A percentile compares a stretch with the other conserved stretches of the same genome.
Conservation (phyloP, 2,888 invertebrate species). For the Sipha maydis region DNA sequence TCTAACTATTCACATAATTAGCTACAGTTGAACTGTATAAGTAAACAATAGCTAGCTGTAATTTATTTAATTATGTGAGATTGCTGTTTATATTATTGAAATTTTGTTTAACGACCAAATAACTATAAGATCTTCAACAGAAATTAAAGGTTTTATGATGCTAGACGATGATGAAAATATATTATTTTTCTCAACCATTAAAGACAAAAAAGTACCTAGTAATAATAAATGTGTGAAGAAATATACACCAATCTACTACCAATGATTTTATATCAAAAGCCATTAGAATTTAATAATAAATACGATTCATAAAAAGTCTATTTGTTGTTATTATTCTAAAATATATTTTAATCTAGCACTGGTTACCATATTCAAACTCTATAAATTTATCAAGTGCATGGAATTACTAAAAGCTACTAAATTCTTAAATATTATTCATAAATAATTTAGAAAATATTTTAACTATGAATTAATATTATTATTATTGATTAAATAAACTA, state of each 20-base stretch:
- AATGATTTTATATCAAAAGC: not conserved
- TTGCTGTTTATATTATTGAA: slow-evolving; percentile 23
- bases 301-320: not conserved
- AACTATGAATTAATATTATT: no score
- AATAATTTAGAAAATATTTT: no score
- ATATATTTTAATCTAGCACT: no score
- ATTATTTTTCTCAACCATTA: not conserved
- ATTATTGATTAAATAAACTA: no score
- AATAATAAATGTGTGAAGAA: not conserved
- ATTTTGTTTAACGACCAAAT: slow-evolving; percentile 2
- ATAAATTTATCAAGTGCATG: no score
- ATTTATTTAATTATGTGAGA: not conserved
- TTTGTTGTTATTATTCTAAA: not conserved
- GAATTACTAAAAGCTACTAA: no score
- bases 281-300: not conserved
- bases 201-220: not conserved
- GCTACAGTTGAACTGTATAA: not conserved
- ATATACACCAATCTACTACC: not conserved
- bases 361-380: no score
- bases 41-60: not conserved
- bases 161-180: slow-evolving; percentile 8
- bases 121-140: slow-evolving; percentile 11
- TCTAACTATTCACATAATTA: not conserved
- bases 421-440: no score
- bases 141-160: slow-evolving; percentile 13